phyloP scores from a whole-genome alignment of 2,113 vertebrate genomes.

The Salvator merianae region DNA sequence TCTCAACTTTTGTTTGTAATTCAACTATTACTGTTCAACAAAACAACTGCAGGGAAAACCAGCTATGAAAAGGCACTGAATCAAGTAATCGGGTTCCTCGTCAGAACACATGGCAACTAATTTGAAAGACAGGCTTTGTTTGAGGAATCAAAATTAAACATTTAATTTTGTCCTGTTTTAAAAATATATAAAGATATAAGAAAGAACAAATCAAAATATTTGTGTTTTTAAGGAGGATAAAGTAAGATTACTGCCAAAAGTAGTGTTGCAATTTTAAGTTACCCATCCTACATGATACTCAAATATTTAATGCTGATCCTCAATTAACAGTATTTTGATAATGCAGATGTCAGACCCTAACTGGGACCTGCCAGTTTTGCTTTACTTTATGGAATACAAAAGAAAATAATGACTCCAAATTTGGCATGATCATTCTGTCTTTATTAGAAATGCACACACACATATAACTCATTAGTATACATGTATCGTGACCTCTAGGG shows the following conservation, averaged over 20 bases:
- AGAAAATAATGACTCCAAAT: constrained; percentile 40
- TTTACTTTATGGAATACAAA: constrained; percentile 39
- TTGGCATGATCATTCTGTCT: constrained; percentile 28
- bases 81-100: constrained; percentile 44
- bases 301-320: constrained; percentile 58
- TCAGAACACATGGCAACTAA: constrained; percentile 62
- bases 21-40: constrained; percentile 54
- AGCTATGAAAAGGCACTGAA: neutral
- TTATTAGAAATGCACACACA: neutral
- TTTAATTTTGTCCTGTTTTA: constrained; percentile 48
- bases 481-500: constrained; percentile 27
- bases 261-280: constrained; percentile 39
- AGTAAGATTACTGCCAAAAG: constrained; percentile 47
- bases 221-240: constrained; percentile 9
- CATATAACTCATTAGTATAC: neutral
- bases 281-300: constrained; percentile 25
- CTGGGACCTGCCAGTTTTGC: constrained; percentile 59
- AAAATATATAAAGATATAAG: constrained; percentile 12
- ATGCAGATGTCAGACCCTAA: constrained; percentile 57
- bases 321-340: constrained; percentile 69
- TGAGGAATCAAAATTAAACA: constrained; percentile 15
- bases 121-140: constrained; percentile 56
- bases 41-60: constrained; percentile 47
- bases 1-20: constrained; percentile 38
- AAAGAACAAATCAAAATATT: neutral